Evolutionary conservation across 2,888 invertebrate genomes (phyloP).

Genomic region (Temnothorax rugatulus): DNA sequence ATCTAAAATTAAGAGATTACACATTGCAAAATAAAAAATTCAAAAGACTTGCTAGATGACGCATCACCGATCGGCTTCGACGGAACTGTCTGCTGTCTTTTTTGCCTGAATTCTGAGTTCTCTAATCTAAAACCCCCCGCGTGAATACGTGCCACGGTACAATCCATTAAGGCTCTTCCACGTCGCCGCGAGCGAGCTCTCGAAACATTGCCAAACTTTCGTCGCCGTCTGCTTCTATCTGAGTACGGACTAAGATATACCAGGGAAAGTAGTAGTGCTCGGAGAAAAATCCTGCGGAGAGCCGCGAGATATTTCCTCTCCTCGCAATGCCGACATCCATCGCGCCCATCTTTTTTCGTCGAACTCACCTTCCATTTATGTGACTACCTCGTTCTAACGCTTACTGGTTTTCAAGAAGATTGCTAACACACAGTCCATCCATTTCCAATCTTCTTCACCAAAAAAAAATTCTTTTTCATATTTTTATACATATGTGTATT

Average conservation of each 20-base stretch:
- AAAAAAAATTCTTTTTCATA: constrained; percentile 21
- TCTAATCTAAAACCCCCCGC: constrained; percentile 69
- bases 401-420: constrained; percentile 36
- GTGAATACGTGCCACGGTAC: constrained; percentile 79
- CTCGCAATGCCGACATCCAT: constrained; percentile 30
- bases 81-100: constrained; percentile 5
- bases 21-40: neutral
- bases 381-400: constrained; percentile 44
- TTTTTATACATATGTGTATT: constrained; percentile 7
- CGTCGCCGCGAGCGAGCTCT: constrained; percentile 81
- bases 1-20: neutral
- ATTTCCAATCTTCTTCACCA: constrained; percentile 28
- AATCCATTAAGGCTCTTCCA: constrained; percentile 84
- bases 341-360: constrained; percentile 24
- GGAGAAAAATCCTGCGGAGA: constrained; percentile 73
- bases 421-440: constrained; percentile 38
- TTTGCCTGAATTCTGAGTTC: constrained; percentile 30
- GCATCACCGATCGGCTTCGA: constrained; percentile 21
- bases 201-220: constrained; percentile 79
- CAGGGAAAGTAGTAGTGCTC: constrained; percentile 66
- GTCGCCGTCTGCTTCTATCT: constrained; percentile 72
- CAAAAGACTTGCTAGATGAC: neutral
- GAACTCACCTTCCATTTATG: constrained; percentile 33
- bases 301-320: constrained; percentile 67
- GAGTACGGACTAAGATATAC: constrained; percentile 82